Percentiles rank a stretch among this genome's conserved stretches.
phyloP scores from a whole-genome alignment of 2,888 invertebrate species.

The Thalpophila matura region DNA sequence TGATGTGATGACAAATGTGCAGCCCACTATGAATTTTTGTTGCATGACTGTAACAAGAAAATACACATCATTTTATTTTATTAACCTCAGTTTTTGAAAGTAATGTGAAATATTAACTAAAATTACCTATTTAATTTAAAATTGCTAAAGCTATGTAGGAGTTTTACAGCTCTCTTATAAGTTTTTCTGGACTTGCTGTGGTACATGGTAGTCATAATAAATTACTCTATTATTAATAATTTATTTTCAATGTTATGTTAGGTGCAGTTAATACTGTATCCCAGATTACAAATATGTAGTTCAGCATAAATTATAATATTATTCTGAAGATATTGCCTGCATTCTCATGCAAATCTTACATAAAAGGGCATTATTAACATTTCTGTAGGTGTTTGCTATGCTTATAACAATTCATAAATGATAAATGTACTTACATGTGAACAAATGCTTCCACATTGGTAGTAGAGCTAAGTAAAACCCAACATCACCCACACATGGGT shows the following conservation, averaged over 20 bases:
- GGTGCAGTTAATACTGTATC: not conserved
- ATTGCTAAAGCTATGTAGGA: too few relatives aligned
- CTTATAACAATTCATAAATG: not conserved
- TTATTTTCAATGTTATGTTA: not conserved
- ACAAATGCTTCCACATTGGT: slow-evolving; percentile 97
- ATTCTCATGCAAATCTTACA: slow-evolving; percentile 3
- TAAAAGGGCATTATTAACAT: not conserved
- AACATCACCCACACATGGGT: slow-evolving; percentile 98
- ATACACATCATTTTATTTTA: not conserved
- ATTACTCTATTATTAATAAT: too few relatives aligned
- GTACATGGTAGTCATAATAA: too few relatives aligned
- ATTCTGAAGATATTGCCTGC: not conserved
- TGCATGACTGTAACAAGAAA: slow-evolving; percentile 94
- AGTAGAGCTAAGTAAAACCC: slow-evolving; percentile 97
- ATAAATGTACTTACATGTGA: slow-evolving; percentile 94
- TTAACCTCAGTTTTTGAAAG: not conserved
- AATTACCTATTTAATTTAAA: too few relatives aligned
- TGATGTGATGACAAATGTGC: slow-evolving; percentile 96
- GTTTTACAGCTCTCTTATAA: too few relatives aligned
- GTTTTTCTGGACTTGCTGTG: too few relatives aligned
- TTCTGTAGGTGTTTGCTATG: not conserved
- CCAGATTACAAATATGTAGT: slow-evolving; percentile 4
- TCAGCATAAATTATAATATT: slow-evolving; percentile 12
- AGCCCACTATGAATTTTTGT: slow-evolving; percentile 98
- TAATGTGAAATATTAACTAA: too few relatives aligned